These are phyloP conservation scores for Epirrita christyi DNA, from an alignment of 2,888 invertebrate species.

Conservation along the genomic window DNA sequence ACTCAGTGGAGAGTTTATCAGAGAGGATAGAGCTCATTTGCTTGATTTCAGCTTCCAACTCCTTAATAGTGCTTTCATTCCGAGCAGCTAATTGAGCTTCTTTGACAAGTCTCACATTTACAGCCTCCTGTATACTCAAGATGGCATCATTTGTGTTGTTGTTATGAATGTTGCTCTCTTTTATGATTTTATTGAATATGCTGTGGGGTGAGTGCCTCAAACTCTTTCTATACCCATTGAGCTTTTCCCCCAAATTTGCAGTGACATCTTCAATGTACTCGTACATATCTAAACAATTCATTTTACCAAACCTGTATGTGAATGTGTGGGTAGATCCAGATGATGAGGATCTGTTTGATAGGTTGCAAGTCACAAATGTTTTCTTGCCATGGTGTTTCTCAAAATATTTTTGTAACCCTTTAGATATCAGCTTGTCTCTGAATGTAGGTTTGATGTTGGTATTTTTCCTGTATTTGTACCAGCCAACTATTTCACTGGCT, in stretches of 20 bases:
- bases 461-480: constrained; percentile 87
- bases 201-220: constrained; percentile 63
- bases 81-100: constrained; percentile 74
- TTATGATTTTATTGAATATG: constrained; percentile 73
- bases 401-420: constrained; percentile 85
- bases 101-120: constrained; percentile 64
- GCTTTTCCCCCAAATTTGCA: constrained; percentile 80
- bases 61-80: constrained; percentile 70
- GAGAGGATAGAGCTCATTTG: constrained; percentile 74
- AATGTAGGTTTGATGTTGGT: constrained; percentile 84
- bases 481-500: constrained; percentile 86
- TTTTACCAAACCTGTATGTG: constrained; percentile 86
- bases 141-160: constrained; percentile 73
- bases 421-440: constrained; percentile 86
- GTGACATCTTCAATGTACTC: constrained; percentile 82
- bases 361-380: constrained; percentile 86
- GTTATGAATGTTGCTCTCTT: constrained; percentile 67
- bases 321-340: constrained; percentile 85
- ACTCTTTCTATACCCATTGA: constrained; percentile 75
- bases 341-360: constrained; percentile 81
- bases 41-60: constrained; percentile 75
- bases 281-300: constrained; percentile 81
- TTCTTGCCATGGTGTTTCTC: constrained; percentile 80
- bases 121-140: constrained; percentile 72
- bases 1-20: constrained; percentile 67